Evolutionary conservation across 2,797 vertebrate species (phyloP), one percentile per base, ranked within the genome.

Genomic region (Lagorchestes hirsutus): DNA sequence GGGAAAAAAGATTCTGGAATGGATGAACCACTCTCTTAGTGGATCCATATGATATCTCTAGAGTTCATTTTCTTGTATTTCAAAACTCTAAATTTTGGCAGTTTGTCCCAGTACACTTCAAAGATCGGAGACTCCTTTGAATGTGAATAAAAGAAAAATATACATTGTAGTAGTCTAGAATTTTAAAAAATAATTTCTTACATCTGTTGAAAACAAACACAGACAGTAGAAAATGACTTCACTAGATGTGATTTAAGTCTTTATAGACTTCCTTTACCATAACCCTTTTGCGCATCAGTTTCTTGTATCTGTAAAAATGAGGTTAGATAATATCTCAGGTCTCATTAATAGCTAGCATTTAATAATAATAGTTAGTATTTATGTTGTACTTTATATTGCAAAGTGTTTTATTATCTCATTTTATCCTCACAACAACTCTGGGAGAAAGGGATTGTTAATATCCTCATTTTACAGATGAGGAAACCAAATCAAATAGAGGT

Each of bases 201-300:
- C 74, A 57, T 3, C 28, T 1, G 56, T 5, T 52, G 50, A 92
- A 46, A 90, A 9, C 3, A 27, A 18, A 54, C 34, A 22, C 2
- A 57, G 40, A 50, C 18, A 67, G 27, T 56, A 82, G 56, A 94
- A 94, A 9, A 2, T 22, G 90, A 14, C 28, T 92, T 94, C 91
- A 90, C 14, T 9, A 18, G 54, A 97, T 94, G 31, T 46, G 74
- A 93, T 13, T 52, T 74, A 82, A 91, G 67, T 92, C 12, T 95
- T 93, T 93, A 93, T 34, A 59, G 46, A 55, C 46, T 62, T 52
- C 4, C 67, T 94, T 67, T 50, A 22, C 46, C n/a, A 55, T 27
- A 46, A 24, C 22, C 40, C 40, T 82, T 46, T 46, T 14, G 29
- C 5, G 14, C 4, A 74, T 14, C 3, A 34, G 59, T 62, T 62